phyloP scores from a whole-genome alignment of 2,113 vertebrate genomes.

The Salminus brasiliensis region DNA sequence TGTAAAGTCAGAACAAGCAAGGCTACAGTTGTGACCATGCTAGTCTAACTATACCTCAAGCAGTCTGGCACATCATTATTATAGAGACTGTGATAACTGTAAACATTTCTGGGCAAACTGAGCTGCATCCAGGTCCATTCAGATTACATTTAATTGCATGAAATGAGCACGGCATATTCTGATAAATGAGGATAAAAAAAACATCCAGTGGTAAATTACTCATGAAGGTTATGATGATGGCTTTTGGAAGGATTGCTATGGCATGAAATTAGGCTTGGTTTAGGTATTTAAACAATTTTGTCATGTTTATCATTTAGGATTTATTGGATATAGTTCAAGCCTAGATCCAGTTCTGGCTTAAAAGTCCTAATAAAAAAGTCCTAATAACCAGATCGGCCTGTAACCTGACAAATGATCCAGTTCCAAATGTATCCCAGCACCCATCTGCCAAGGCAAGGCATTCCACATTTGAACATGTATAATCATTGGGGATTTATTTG shows the following conservation, averaged over 20 bases:
- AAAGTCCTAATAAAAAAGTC: background rate
- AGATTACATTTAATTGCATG: background rate
- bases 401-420: background rate
- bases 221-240: background rate
- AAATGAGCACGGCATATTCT: background rate
- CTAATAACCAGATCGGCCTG: background rate
- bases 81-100: background rate
- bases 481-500: too few species aligned
- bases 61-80: background rate
- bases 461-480: too few species aligned
- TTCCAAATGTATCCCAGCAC: background rate
- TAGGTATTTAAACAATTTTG: background rate
- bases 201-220: background rate
- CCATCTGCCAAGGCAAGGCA: too few species aligned
- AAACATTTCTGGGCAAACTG: background rate
- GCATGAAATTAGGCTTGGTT: background rate
- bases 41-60: background rate
- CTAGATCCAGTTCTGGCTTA: background rate
- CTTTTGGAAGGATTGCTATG: background rate
- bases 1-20: conserved; percentile 10
- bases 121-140: background rate
- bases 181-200: background rate
- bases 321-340: background rate
- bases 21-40: background rate
- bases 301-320: background rate